Evolutionary conservation across 30 jellyfish, hydroid and myxozoan species (phyloP).

Genomic region (Rhopilema esculentum): DNA sequence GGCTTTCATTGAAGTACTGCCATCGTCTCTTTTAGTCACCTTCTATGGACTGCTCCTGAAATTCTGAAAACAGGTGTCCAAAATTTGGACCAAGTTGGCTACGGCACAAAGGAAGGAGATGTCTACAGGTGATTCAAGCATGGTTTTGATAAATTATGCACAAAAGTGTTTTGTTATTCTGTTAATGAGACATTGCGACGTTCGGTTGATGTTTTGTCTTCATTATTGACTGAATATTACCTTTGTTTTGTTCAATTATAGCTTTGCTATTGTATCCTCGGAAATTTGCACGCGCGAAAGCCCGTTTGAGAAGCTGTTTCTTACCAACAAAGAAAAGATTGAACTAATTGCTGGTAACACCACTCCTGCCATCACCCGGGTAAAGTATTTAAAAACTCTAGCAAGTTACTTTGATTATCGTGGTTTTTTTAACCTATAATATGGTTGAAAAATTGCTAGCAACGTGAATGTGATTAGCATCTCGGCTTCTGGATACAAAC

Average conservation of each 20-base stretch:
- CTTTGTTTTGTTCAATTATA: slow-evolving; percentile 12
- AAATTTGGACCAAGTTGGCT: slow-evolving; percentile 94
- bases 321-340: slow-evolving; percentile 75
- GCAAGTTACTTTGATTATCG: not conserved
- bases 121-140: slow-evolving; percentile 72
- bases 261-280: slow-evolving; percentile 87
- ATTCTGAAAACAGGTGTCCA: slow-evolving; percentile 85
- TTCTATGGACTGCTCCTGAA: slow-evolving; percentile 98
- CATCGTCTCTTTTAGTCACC: slow-evolving; percentile 53
- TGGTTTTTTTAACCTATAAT: no score
- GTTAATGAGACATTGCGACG: no score
- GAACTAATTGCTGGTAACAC: slow-evolving; percentile 68
- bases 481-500: no score
- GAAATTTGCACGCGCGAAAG: slow-evolving; percentile 87
- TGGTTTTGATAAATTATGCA: no score
- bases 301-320: slow-evolving; percentile 77
- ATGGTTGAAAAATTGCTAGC: no score
- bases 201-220: no score
- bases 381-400: not conserved
- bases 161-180: no score
- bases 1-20: no score
- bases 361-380: slow-evolving; percentile 44
- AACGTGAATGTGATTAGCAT: no score
- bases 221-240: no score
- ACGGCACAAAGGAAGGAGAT: slow-evolving; percentile 96